Base-by-base conservation (phyloP, 92 coral and sea anemone species). In the Plumapathes pennacea region DNA sequence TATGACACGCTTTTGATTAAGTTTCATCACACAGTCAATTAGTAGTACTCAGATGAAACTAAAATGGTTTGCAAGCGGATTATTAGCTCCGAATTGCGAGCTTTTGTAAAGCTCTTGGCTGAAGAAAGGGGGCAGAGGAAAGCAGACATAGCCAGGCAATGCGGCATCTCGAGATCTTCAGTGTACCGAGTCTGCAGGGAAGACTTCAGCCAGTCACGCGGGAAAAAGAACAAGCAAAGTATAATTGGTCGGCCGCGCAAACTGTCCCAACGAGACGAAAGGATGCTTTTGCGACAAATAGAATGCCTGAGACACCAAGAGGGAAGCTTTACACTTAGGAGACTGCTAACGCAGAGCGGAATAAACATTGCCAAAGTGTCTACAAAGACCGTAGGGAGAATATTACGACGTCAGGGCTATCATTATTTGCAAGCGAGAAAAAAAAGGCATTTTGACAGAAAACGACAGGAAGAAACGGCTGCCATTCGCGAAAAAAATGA, bases 191-290 rank as follows among this genome's bases (percentile, higher is more conserved):
- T n/a, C n/a, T n/a, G n/a, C n/a, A n/a, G n/a, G n/a, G n/a, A n/a
- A n/a, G n/a, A n/a, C n/a, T n/a, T n/a, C n/a, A n/a, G n/a, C n/a
- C n/a, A n/a, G n/a, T n/a, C n/a, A n/a, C n/a, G n/a, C n/a, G n/a
- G n/a, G n/a, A n/a, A n/a, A n/a, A n/a, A n/a, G n/a, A n/a, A n/a
- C n/a, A n/a, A n/a, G n/a, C n/a, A n/a, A n/a, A n/a, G n/a, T n/a
- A n/a, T n/a, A n/a, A 37, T 14, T 0, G 77, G 69, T 12, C 27
- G 60, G 11, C 69, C 77, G 22, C 29, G 28, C 32, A 69, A 69
- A 34, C 30, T 69, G 33, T 24, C 32, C 26, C 44, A 21, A 57
- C 38, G 32, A 11, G 31, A 69, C 34, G 57, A 69, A 22, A 13
- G 50, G 20, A 10, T 49, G 21, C 42, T 69, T 29, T 41, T 69